A percentile compares a stretch with the other conserved stretches of the same genome.
phyloP scores from a whole-genome alignment of 2,797 vertebrate species.

The Percopsis omiscomaycus region DNA sequence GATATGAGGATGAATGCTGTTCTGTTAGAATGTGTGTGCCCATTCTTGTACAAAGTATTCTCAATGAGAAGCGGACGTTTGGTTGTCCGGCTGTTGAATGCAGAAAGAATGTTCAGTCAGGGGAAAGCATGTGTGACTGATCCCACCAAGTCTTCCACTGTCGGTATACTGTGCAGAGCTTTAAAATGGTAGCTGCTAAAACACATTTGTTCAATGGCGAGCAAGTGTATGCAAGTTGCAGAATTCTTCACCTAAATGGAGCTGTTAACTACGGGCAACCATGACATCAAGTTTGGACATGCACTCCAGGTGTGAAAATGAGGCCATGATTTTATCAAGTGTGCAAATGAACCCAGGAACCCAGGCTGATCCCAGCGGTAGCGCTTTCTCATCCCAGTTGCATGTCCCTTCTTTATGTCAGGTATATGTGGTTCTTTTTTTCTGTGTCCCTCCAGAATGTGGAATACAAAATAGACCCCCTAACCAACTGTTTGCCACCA shows the following conservation, averaged over 20 bases:
- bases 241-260: slow-evolving; percentile 7
- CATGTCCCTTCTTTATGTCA: neutral
- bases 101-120: slow-evolving; percentile 2
- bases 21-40: slow-evolving; percentile 20
- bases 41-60: slow-evolving; percentile 17
- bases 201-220: too few relatives aligned
- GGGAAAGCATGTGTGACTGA: slow-evolving; percentile 1
- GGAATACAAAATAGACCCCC: slow-evolving; percentile 81
- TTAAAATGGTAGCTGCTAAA: neutral
- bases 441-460: slow-evolving; percentile 77
- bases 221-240: neutral
- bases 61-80: slow-evolving; percentile 22
- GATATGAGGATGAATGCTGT: slow-evolving; percentile 37
- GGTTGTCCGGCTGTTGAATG: neutral
- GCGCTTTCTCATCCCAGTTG: neutral
- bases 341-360: slow-evolving; percentile 28
- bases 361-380: slow-evolving; percentile 15
- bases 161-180: neutral
- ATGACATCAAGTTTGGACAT: slow-evolving; percentile 61
- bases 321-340: slow-evolving; percentile 48
- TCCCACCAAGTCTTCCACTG: too few relatives aligned
- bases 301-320: slow-evolving; percentile 59
- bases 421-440: neutral
- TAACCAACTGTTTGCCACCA: slow-evolving; percentile 82
- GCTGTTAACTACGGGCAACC: slow-evolving; percentile 46